Evolutionary conservation across 2,888 invertebrate genomes (phyloP), one percentile per base, ranked within the genome.

Genomic region (Microplitis deprimator): DNA sequence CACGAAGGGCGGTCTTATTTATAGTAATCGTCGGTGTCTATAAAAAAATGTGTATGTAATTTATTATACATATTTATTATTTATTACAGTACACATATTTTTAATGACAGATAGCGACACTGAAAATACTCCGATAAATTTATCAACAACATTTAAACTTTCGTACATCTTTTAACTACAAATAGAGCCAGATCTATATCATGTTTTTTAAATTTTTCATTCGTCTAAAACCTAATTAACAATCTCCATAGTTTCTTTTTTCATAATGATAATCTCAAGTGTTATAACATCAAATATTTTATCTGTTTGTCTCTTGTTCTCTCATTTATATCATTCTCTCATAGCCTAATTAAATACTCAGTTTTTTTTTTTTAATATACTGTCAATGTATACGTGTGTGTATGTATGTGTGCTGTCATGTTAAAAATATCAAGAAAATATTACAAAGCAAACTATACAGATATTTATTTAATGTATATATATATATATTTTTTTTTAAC

Each of bases 101-200:
- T 68, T 40, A 13, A 13, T 38, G 50, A n/a, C 6, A 60, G n/a
- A 41, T 67, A 40, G 65, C 38, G 61, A 38, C 39, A 68, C 50
- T 29, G 29, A 59, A 73, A 61, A 29, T 29, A 71, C 81, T 79
- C 77, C 76, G 81, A 79, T 13, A 77, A 82, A 82, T 81, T 73
- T 82, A 81, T 81, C 80, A 84, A 84, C 83, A 81, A 81, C 80
- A 73, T 83, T 77, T 83, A 82, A 84, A 84, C 83, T 83, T 84
- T 83, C 82, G 82, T 81, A 80, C 81, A 81, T 78, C 79, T 81
- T 81, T 83, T 83, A 87, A 86, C 87, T 88, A 88, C 86, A 85
- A 81, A 88, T 88, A 88, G 87, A 87, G 87, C 87, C 88, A 87
- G 85, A 87, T 87, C 87, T 86, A 84, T 88, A 86, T 29, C 29